These are phyloP conservation scores for Orestias chungarensis DNA, from an alignment of 2,797 vertebrate genomes.

Conservation along the genomic window DNA sequence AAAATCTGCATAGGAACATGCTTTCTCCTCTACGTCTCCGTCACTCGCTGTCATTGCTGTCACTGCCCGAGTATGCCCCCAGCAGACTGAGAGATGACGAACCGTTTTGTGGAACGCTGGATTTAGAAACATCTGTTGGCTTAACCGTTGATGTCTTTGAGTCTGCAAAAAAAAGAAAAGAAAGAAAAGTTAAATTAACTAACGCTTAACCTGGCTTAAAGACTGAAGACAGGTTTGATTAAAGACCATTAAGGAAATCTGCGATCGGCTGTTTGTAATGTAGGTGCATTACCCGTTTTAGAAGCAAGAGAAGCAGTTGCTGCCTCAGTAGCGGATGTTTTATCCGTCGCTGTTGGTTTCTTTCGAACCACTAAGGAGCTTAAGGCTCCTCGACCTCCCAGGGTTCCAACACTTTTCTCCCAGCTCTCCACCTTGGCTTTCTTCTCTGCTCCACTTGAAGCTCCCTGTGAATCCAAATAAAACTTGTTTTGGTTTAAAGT, in stretches of 20 bases:
- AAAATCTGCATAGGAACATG: no score
- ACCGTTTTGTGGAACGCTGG: slow-evolving; percentile 42
- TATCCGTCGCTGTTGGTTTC: slow-evolving; percentile 61
- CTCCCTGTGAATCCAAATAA: slow-evolving; percentile 48
- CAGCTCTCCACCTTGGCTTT: slow-evolving; percentile 83
- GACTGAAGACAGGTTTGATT: slow-evolving; percentile 3
- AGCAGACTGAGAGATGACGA: slow-evolving; percentile 89
- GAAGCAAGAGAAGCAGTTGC: slow-evolving; percentile 29
- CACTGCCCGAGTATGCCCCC: slow-evolving; percentile 90
- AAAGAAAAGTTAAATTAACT: background rate
- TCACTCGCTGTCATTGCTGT: slow-evolving; percentile 81
- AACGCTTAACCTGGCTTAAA: background rate
- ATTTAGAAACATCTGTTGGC: slow-evolving; percentile 23
- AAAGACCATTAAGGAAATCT: background rate
- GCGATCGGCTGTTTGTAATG: background rate
- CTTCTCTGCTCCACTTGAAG: slow-evolving; percentile 66
- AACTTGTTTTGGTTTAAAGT: background rate
- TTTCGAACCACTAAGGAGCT: slow-evolving; percentile 83
- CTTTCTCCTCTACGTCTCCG: slow-evolving; percentile 14
- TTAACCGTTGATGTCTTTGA: slow-evolving; percentile 26
- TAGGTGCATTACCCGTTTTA: slow-evolving; percentile 52
- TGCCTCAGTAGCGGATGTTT: slow-evolving; percentile 31
- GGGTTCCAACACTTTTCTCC: slow-evolving; percentile 84
- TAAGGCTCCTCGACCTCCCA: slow-evolving; percentile 70
- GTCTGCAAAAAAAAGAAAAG: slow-evolving; percentile 53